Evolutionary conservation across 1,140 invertebrate genomes (phyloP).

Genomic region (Nomia melanderi): DNA sequence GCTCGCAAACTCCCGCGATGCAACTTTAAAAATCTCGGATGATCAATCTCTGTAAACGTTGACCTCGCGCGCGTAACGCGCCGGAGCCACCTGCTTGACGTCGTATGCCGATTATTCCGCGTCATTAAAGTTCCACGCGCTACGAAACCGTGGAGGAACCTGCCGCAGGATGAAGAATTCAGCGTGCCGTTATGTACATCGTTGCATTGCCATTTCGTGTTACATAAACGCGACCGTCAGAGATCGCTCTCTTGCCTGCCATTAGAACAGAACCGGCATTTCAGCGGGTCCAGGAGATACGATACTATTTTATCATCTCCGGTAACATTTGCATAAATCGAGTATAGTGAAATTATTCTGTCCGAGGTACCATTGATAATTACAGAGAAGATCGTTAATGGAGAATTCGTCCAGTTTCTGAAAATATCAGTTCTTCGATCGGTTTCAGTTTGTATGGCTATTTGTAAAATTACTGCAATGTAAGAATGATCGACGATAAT

Average conservation of each 20-base stretch:
- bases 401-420: too few relatives aligned
- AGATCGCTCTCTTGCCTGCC: neutral
- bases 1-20: too few relatives aligned
- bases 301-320: neutral
- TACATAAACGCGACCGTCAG: neutral
- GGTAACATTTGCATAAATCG: too few relatives aligned
- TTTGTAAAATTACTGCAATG: too few relatives aligned
- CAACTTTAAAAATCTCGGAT: neutral
- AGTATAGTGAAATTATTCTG: too few relatives aligned
- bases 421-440: too few relatives aligned
- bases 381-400: too few relatives aligned
- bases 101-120: constrained; percentile 24
- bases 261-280: neutral
- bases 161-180: constrained; percentile 7
- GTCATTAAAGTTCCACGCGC: constrained; percentile 34
- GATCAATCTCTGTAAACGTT: constrained; percentile 10
- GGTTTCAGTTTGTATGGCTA: too few relatives aligned
- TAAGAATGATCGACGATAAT: too few relatives aligned
- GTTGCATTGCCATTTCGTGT: neutral
- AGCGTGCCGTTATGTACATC: constrained; percentile 15
- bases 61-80: constrained; percentile 17
- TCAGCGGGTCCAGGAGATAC: neutral
- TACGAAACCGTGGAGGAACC: constrained; percentile 15
- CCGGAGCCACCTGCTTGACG: constrained; percentile 4
- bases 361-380: too few relatives aligned